Base-by-base conservation (phyloP, 2,113 vertebrate species). In the Pollachius pollachius region DNA sequence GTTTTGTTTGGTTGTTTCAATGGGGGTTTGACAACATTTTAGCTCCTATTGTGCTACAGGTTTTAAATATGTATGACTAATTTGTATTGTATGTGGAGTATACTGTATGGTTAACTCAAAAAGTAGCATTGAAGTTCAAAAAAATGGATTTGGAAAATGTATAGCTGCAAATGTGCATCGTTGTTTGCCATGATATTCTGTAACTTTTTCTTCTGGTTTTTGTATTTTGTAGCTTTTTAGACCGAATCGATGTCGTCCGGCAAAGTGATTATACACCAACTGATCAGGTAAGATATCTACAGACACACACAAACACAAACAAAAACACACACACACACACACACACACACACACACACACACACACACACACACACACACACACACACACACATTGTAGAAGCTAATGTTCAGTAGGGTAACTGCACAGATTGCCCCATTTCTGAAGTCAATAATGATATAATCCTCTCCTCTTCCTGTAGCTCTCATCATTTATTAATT, bases 191-290 rank as follows among this genome's bases (percentile, higher is more conserved):
- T 37, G 30, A 60, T 7, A 23, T 77, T 27, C 15, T 75, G 2
- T 56, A 77, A 17, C 1, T 64, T 80, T 60, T 60, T 18, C 52
- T 57, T 13, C 69, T 27, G 67, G 25, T 82, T 15, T 68, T 61
- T 17, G 65, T 64, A 63, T 64, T 66, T 80, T 77, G 21, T 79
- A 91, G 88, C 84, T 90, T 91, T 76, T 79, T 90, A 74, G 88
- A 91, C 81, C 68, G 86, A 80, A 81, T 88, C 11, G 87, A 90
- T 30, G 81, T 89, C 27, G 88, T 91, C 65, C 69, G 82, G 70
- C 89, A 87, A 76, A 83, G 74, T 0, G 88, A 91, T 78, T 91
- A 91, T 82, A 89, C 82, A 56, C 89, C 89, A 65, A 88, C 85
- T 3, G 88, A 91, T 73, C 89, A 91, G 88, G 89, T 90, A 70